Conservation (phyloP, 1,140 invertebrate species). For the Drosophila pruinosa region DNA sequence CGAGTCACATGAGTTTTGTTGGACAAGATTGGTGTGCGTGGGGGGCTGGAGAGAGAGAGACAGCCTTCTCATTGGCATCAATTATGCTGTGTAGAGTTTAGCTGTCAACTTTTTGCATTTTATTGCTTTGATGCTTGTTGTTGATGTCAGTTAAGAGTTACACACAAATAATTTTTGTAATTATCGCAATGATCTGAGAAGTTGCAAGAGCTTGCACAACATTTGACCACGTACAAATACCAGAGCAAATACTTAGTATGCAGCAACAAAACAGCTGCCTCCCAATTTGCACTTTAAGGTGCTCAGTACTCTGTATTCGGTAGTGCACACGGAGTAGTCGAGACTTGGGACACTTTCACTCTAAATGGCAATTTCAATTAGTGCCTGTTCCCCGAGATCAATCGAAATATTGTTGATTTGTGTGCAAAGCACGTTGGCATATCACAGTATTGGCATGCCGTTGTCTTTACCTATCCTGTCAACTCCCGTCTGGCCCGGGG, state of each 20-base stretch:
- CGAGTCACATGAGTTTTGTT: slow-evolving; percentile 44
- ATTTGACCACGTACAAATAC: slow-evolving; percentile 32
- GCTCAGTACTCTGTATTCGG: slow-evolving; percentile 10
- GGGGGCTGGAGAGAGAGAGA: not conserved
- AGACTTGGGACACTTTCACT: slow-evolving; percentile 71
- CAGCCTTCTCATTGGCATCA: slow-evolving; percentile 46
- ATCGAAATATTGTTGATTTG: slow-evolving; percentile 67
- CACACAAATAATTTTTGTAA: slow-evolving; percentile 47
- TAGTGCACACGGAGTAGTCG: no score
- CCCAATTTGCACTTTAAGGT: slow-evolving; percentile 52
- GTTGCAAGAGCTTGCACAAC: slow-evolving; percentile 33
- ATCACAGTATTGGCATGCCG: slow-evolving; percentile 46
- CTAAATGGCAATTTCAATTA: slow-evolving; percentile 76
- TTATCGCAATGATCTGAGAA: slow-evolving; percentile 47
- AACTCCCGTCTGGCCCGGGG: not conserved
- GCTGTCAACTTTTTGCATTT: slow-evolving; percentile 55
- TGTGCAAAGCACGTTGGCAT: slow-evolving; percentile 64
- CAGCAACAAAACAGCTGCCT: slow-evolving; percentile 5
- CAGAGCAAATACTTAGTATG: no score
- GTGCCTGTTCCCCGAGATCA: slow-evolving; percentile 59
- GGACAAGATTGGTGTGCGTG: not conserved
- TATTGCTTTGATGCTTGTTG: slow-evolving; percentile 21
- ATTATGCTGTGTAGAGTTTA: slow-evolving; percentile 39
- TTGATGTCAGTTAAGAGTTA: slow-evolving; percentile 17
- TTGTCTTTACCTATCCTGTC: not conserved